These are phyloP conservation scores for Sterna hirundo DNA, from an alignment of 2,113 vertebrate genomes.

Conservation along the genomic window DNA sequence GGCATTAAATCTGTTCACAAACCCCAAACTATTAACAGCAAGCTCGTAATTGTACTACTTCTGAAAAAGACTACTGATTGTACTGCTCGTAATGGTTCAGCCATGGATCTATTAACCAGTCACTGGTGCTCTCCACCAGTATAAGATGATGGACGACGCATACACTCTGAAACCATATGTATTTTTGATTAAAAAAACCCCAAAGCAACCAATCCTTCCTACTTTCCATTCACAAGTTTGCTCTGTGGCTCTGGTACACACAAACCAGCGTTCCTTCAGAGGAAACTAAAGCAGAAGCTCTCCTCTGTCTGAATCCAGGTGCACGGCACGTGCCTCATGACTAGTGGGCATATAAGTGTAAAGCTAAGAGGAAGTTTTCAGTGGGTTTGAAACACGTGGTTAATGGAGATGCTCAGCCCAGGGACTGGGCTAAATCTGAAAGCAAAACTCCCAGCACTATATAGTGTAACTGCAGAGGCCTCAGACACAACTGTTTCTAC, in stretches of 20 bases:
- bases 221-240: neutral
- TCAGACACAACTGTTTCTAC: neutral
- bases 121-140: neutral
- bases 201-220: neutral
- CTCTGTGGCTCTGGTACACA: neutral
- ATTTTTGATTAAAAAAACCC: neutral
- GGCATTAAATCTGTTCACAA: neutral
- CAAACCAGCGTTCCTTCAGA: neutral
- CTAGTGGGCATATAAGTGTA: neutral
- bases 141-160: neutral
- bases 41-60: neutral
- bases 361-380: neutral
- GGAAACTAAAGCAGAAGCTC: neutral
- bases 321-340: accelerated
- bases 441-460: neutral
- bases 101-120: neutral
- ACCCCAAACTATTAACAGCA: neutral
- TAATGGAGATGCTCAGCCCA: neutral
- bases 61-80: neutral
- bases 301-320: neutral
- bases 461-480: no score
- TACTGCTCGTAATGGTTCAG: neutral
- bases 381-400: neutral
- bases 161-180: neutral
- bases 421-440: neutral